phyloP scores from a whole-genome alignment of 2,888 invertebrate genomes.

The Neria commutata region DNA sequence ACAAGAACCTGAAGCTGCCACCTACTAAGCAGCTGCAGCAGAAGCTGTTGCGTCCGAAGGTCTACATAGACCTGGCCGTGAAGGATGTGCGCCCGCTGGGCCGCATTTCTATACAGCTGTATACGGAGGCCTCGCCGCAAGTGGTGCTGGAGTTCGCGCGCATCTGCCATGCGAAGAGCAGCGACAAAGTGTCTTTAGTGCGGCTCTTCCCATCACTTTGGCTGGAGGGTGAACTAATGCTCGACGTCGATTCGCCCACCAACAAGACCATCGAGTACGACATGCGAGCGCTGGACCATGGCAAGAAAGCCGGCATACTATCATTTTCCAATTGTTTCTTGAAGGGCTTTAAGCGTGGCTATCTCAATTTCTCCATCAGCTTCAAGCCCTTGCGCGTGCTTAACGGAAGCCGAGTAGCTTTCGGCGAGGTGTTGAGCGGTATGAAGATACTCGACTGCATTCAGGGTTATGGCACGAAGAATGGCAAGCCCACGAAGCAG shows the following conservation, averaged over 20 bases:
- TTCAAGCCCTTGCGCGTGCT: constrained; percentile 43
- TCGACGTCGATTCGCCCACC: constrained; percentile 5
- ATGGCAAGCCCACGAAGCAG: constrained; percentile 43
- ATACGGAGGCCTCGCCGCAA: constrained; percentile 46
- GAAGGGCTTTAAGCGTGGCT: constrained; percentile 23
- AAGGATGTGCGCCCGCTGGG: constrained; percentile 39
- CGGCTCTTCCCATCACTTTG: constrained; percentile 44
- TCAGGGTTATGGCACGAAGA: constrained; percentile 44
- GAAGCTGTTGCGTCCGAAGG: constrained; percentile 62
- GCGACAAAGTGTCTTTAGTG: no score
- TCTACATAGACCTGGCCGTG: constrained; percentile 42
- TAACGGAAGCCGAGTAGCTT: constrained; percentile 49
- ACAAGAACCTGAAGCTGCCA: constrained; percentile 86
- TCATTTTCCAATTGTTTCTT: constrained; percentile 33
- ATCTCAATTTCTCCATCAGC: constrained; percentile 44
- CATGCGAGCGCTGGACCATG: constrained; percentile 35
- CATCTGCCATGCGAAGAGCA: no score
- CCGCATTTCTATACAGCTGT: constrained; percentile 41
- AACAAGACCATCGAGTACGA: constrained; percentile 35
- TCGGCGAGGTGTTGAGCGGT: constrained; percentile 47
- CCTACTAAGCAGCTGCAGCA: constrained; percentile 84
- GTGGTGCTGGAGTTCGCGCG: constrained; percentile 43
- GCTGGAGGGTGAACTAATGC: constrained; percentile 41
- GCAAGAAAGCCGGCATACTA: constrained; percentile 24
- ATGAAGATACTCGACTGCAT: constrained; percentile 38